Base-by-base conservation (phyloP, 2,113 vertebrate species). In the Antechinus stuartii region DNA sequence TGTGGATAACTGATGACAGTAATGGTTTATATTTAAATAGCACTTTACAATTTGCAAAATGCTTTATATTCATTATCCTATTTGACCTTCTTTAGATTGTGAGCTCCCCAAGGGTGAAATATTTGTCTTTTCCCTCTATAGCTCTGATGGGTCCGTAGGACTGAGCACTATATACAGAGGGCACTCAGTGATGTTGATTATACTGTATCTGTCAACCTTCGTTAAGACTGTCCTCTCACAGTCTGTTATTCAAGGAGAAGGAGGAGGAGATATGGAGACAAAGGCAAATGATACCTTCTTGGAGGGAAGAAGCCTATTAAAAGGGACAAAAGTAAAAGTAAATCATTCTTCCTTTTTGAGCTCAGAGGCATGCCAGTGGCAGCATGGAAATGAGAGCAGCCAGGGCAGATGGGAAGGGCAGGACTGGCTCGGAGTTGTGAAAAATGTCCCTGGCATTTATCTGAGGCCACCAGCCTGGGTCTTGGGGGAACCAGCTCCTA, bases 391-490 rank as follows among this genome's bases (percentile, higher is more conserved):
- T 2, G n/a, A 76, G 56, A 50, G 42, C 56, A 94, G 53, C 1
- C 6, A 93, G 57, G 92, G 61, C 0, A 0, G 68, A 94, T 14
- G 24, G 27, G 54, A 95, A 84, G 56, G 89, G 47, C 30, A 27
- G 49, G n/a, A 52, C 90, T 42, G 93, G 54, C 91, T 95, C 1
- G 0, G 16, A 89, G 89, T n/a, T 6, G 61, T 96, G 55, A 97
- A 91, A 95, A 95, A 96, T 52, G 61, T 53, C 57, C 54, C 91
- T 97, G 97, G 94, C 96, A 95, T 96, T 97, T 95, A 89, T 93
- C 94, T 54, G 95, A 96, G 94, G 95, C 92, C 93, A 94, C 35
- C 55, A 90, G 91, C 49, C 53, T 91, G 42, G 53, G 52, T 84
- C 94, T 84, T 49, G 1, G 9, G 94, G 92, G 91, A 96, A 23